Percentiles rank a stretch among this genome's conserved stretches.
Conservation (phyloP, 1,140 invertebrate species). For the Drosophila saltans region DNA sequence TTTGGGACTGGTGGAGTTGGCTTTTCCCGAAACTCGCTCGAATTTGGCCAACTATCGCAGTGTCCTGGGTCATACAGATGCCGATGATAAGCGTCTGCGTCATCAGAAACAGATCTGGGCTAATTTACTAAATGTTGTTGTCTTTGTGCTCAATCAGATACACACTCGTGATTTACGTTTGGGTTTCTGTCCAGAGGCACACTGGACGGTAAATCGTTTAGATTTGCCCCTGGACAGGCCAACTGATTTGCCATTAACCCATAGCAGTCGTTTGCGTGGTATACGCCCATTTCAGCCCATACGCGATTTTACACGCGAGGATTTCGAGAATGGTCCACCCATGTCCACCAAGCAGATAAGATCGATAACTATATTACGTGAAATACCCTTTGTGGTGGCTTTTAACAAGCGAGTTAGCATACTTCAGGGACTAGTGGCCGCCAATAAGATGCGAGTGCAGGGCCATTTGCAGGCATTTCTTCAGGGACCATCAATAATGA, state of each 20-base stretch:
- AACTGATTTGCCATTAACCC: slow-evolving; percentile 86
- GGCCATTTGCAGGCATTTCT: slow-evolving; percentile 89
- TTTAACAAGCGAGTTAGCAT: slow-evolving; percentile 95
- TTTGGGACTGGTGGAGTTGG: slow-evolving; percentile 94
- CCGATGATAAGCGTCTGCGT: slow-evolving; percentile 70
- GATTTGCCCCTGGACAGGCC: slow-evolving; percentile 87
- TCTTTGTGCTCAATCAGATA: slow-evolving; percentile 90
- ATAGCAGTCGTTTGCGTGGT: slow-evolving; percentile 84
- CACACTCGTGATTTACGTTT: slow-evolving; percentile 90
- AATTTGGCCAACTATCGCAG: slow-evolving; percentile 83
- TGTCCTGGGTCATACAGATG: slow-evolving; percentile 81
- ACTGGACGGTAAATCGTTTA: slow-evolving; percentile 91
- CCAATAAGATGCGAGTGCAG: slow-evolving; percentile 85
- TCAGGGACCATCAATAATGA: slow-evolving; percentile 89
- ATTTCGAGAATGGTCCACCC: slow-evolving; percentile 90
- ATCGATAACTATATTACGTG: slow-evolving; percentile 93
- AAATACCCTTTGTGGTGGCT: slow-evolving; percentile 96
- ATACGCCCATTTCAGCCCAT: slow-evolving; percentile 87
- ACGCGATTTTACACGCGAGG: slow-evolving; percentile 86
- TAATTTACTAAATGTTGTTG: slow-evolving; percentile 84
- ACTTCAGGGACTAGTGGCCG: slow-evolving; percentile 88
- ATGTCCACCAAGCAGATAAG: slow-evolving; percentile 94
- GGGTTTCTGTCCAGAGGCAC: slow-evolving; percentile 89
- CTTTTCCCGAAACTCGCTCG: slow-evolving; percentile 92
- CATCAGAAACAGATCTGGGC: slow-evolving; percentile 85